Base-by-base conservation (phyloP, 1,140 invertebrate species). In the Sminthurides bifidus region DNA sequence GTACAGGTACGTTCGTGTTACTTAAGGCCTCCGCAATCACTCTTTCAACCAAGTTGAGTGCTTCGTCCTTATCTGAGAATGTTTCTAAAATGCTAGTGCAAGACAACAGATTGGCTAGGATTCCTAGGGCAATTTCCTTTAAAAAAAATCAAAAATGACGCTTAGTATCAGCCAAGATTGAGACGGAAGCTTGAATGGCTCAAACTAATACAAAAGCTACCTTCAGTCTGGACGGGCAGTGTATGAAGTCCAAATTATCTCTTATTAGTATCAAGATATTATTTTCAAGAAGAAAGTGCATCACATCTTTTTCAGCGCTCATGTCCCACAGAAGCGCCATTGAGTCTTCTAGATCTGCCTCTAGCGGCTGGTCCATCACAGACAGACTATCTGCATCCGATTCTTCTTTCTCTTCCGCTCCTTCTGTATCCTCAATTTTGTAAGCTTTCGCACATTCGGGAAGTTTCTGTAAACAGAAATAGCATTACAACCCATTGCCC, bases 291-390 rank as follows among this genome's bases (percentile, higher is more conserved):
- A 64, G 43, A 52, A 51, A 64, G 10, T 24, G 45, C 53, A 59
- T 59, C 0, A 64, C 62, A 52, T 64, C 62, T 0, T 52, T 24
- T 24, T 64, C 62, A 37, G 56, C 37, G 31, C 62, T 64, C 62
- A 64, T 61, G 38, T 64, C 62, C 62, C 62, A 64, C 14, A 64
- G 37, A 0, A 64, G 29, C 0, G 46, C 29, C 59, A 64, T 58
- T 23, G 57, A 52, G 17, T 64, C 56, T 26, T 59, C 56, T 38
- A 61, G 56, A 0, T 37, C 41, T 5, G 12, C 26, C 23, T 64
- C 57, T 17, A 64, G 38, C 21, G 27, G 15, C 4, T n/a, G 6
- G 41, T n/a, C n/a, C n/a, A n/a, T n/a, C n/a, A n/a, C n/a, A n/a
- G n/a, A n/a, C n/a, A n/a, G n/a, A n/a, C n/a, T 17, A 41, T 41